Evolutionary conservation across 1,140 invertebrate species (phyloP), one percentile per base, ranked within the genome.

Genomic region (Yoshiicerus persimilis): DNA sequence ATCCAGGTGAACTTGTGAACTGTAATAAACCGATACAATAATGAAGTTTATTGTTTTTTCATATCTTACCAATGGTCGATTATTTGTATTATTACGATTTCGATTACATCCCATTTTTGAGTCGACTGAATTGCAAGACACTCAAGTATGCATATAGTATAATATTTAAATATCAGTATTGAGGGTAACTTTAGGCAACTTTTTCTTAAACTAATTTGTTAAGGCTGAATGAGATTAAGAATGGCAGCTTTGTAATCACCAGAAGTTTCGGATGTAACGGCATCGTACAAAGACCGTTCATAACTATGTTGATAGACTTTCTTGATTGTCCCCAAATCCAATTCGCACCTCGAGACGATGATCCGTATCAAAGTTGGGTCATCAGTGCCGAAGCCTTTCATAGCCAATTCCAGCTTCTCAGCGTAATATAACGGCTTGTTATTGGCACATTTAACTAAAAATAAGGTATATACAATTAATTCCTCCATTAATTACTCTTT

Each of bases 391-490:
- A 94, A 89, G 20, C 96, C 95, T 88, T 95, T 94, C 95, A 97
- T 96, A 11, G 96, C 94, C 70, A 94, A 93, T 83, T 96, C 94
- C n/a, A 97, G 92, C 2, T 94, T 93, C 85, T 94, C 94, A 86
- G 96, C 96, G 93, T 96, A 97, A 92, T 95, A 96, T 16, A 94
- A 94, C 27, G 95, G 92, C 41, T 95, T 93, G 90, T 94, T 95
- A 91, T 95, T 93, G 32, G 95, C 94, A 92, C 94, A 95, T 92
- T 96, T 95, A 87, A 96, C 95, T 96, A 91, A n/a, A n/a, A n/a
- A n/a, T n/a, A n/a, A n/a, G n/a, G n/a, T n/a, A n/a, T n/a, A n/a
- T n/a, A n/a, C n/a, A n/a, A n/a, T n/a, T n/a, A n/a, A n/a, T n/a
- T n/a, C n/a, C n/a, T n/a, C n/a, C n/a, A n/a, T n/a, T n/a, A n/a